Conservation (phyloP, 1,140 invertebrate species). For the Nasonia vitripennis region DNA sequence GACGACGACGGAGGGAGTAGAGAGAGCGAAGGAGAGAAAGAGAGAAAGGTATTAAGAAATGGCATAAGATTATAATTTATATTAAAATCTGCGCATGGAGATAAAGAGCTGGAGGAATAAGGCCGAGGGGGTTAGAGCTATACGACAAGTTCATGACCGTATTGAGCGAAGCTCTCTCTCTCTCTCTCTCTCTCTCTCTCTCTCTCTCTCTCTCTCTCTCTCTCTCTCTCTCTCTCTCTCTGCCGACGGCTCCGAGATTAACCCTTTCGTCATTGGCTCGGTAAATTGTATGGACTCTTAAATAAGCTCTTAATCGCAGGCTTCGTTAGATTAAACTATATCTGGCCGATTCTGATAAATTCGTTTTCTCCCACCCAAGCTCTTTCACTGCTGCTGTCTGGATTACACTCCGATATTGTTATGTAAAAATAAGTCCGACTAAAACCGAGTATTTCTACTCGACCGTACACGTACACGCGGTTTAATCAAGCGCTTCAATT, state of each 20-base stretch:
- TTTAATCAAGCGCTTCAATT: no score
- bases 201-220: background rate
- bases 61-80: conserved; percentile 75
- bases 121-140: conserved; percentile 38
- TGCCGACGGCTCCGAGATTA: conserved; percentile 60
- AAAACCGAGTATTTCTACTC: background rate
- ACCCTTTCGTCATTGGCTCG: conserved; percentile 68
- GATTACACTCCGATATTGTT: background rate
- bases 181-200: conserved; percentile 35
- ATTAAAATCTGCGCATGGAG: conserved; percentile 74
- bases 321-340: conserved; percentile 51
- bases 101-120: conserved; percentile 68
- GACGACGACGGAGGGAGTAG: conserved; percentile 42
- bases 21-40: conserved; percentile 34
- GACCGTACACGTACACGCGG: no score
- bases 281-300: conserved; percentile 53
- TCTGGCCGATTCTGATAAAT: conserved; percentile 32
- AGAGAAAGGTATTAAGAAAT: conserved; percentile 71
- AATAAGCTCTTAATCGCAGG: conserved; percentile 51
- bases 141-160: conserved; percentile 52
- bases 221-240: conserved; percentile 24
- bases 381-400: background rate
- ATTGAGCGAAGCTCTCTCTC: conserved; percentile 47
- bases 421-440: background rate
- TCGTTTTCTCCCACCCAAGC: background rate